Base-by-base conservation (phyloP, 2,113 vertebrate species). In the Saguinus midas region DNA sequence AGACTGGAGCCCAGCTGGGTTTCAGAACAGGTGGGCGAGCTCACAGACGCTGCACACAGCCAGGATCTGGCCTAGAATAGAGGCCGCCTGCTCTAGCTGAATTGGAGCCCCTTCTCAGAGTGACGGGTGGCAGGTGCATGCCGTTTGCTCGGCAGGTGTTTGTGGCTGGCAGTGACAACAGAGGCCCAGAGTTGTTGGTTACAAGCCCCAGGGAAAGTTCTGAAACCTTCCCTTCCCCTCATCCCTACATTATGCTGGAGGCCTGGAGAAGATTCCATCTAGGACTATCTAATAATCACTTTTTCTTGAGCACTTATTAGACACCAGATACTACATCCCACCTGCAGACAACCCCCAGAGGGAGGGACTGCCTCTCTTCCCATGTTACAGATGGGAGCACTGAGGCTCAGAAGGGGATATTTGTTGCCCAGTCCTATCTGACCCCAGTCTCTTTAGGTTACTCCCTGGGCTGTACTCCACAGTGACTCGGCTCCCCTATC, bases 111-210 rank as follows among this genome's bases (percentile, higher is more conserved):
- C 70, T 86, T 86, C 70, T 37, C 20, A 43, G 96, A 96, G 82
- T 96, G 93, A 91, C 43, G 81, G 93, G 93, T 88, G 89, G 88
- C 97, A 95, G 96, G 72, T 92, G 96, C 37, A 5, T 0, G 1
- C 84, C 18, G 80, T 83, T 85, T 2, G 1, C 80, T 50, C 3
- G 2, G 93, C 96, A 97, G 97, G 96, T 97, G 95, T 70, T 48
- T 40, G 43, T 76, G 57, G 66, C 52, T 76, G 32, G 32, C 61
- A 48, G 73, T 61, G 81, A 70, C 83, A 48, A 58, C 66, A 43
- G 78, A 75, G 48, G 70, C 55, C 80, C 57, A 16, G 79, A 58
- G 72, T 4, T 37, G 25, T 4, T 66, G 75, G 35, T 18, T 27
- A 32, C 43, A 27, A 83, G 23, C 64, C 16, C 13, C 14, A 61